These are phyloP conservation scores for Alexandromys oeconomus DNA, from an alignment of 2,797 vertebrate species.

Conservation along the genomic window DNA sequence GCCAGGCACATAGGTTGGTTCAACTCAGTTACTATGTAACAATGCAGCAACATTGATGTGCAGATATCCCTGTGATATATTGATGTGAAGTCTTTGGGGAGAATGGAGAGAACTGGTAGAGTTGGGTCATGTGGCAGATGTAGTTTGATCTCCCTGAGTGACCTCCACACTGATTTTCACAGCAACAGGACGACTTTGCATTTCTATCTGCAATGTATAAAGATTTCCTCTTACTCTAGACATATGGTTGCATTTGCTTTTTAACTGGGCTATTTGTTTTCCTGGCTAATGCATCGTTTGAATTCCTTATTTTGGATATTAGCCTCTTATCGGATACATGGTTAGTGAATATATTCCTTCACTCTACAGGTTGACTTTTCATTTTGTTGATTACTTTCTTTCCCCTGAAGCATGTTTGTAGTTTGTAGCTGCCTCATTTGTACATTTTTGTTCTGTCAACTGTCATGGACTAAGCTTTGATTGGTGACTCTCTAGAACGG, in stretches of 20 bases:
- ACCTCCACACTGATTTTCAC: neutral
- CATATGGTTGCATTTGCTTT: neutral
- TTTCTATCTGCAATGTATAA: neutral
- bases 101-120: neutral
- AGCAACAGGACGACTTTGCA: neutral
- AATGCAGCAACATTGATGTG: neutral
- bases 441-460: neutral
- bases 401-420: neutral
- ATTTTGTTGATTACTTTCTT: neutral
- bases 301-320: neutral
- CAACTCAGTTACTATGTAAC: neutral
- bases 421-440: neutral
- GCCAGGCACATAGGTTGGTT: neutral
- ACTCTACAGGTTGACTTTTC: neutral
- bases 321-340: neutral
- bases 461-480: neutral
- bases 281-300: neutral
- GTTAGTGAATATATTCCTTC: neutral
- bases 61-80: neutral
- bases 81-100: neutral
- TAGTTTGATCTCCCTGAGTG: neutral
- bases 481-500: neutral
- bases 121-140: neutral
- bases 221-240: neutral
- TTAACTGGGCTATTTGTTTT: neutral